Percentiles rank a stretch among this genome's conserved stretches.
Conservation (phyloP, 2,888 invertebrate species). For the Lapara coniferarum region DNA sequence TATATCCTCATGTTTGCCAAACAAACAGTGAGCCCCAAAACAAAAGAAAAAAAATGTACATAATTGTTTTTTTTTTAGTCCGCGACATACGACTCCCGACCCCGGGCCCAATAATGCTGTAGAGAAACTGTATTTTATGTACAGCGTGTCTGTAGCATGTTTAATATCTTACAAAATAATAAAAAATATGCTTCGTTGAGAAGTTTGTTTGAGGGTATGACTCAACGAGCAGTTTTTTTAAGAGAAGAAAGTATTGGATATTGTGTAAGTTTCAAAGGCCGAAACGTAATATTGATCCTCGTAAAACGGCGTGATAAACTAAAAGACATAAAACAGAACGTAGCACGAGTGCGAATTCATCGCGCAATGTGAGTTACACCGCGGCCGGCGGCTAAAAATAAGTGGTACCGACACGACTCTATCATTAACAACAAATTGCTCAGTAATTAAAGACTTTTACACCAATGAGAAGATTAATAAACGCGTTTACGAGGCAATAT, state of each 20-base stretch:
- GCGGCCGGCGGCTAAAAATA: constrained; percentile 25
- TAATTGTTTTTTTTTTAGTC: too few species aligned
- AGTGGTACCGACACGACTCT: constrained; percentile 10
- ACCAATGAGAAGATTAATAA: not conserved
- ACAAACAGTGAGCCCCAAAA: not conserved
- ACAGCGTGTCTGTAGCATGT: too few species aligned
- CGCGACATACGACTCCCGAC: too few species aligned
- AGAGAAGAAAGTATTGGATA: too few species aligned
- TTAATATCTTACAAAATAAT: too few species aligned
- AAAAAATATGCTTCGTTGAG: too few species aligned
- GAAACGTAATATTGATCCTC: not conserved
- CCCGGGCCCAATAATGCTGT: too few species aligned
- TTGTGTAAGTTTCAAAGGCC: too few species aligned
- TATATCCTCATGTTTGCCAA: not conserved
- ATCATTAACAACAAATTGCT: constrained; percentile 2
- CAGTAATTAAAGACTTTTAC: constrained; percentile 25
- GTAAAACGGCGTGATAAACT: not conserved
- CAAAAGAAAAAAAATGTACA: not conserved
- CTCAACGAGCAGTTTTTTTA: too few species aligned
- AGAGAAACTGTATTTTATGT: too few species aligned
- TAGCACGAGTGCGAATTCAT: constrained; percentile 9
- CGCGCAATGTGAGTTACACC: constrained; percentile 18
- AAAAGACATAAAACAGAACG: constrained; percentile 3
- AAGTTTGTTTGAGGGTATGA: too few species aligned
- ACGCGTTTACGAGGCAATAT: constrained; percentile 2